Conservation (phyloP, 2,797 vertebrate genomes). For the Saxicola maurus region DNA sequence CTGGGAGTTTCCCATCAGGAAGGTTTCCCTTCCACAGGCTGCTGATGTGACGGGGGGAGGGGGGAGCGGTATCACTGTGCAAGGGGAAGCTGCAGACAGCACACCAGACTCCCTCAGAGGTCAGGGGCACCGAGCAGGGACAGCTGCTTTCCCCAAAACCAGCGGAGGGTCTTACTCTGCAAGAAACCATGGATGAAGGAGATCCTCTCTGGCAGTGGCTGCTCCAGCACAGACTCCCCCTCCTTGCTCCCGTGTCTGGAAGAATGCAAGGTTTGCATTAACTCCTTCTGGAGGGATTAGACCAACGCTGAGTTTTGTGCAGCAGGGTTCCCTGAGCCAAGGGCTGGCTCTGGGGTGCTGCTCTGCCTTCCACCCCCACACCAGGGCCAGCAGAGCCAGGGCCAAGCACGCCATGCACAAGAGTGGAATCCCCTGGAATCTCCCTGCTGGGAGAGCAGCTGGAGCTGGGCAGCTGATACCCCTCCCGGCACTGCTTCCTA, state of each 20-base stretch:
- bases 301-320: fast-evolving
- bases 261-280: neutral
- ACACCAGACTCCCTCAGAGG: neutral
- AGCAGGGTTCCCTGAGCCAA: fast-evolving
- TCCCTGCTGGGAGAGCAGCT: neutral
- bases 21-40: neutral
- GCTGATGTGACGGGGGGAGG: neutral
- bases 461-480: neutral
- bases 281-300: neutral
- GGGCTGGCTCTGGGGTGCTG: neutral
- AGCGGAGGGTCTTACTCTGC: conserved; percentile 74
- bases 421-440: fast-evolving
- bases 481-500: neutral
- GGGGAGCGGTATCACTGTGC: too few relatives aligned
- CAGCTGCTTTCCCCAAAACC: neutral
- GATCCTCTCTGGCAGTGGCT: conserved; percentile 68
- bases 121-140: neutral
- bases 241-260: conserved; percentile 76
- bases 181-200: conserved; percentile 77
- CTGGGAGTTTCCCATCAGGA: neutral
- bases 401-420: fast-evolving
- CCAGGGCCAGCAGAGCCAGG: neutral
- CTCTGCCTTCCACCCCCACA: fast-evolving
- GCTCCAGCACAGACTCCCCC: conserved; percentile 42
- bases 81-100: neutral